Percentiles rank a stretch among this genome's conserved stretches.
Evolutionary conservation across 1,140 invertebrate species (phyloP).

Genomic region (Leucophenga varia): DNA sequence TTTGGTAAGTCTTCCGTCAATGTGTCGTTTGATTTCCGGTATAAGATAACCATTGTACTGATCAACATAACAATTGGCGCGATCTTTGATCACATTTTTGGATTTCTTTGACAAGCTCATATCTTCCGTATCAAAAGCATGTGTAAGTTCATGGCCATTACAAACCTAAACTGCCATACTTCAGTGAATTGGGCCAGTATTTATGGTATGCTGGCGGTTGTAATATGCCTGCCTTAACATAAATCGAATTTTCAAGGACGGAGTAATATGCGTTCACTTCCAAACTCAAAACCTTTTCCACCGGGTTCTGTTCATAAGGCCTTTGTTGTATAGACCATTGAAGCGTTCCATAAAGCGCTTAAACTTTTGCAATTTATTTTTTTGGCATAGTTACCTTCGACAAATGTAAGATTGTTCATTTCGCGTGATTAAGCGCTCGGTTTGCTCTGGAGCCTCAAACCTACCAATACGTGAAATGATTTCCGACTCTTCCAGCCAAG

Average conservation of each 20-base stretch:
- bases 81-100: slow-evolving; percentile 9
- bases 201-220: slow-evolving; percentile 87
- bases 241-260: slow-evolving; percentile 17
- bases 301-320: slow-evolving; percentile 7
- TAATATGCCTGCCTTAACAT: slow-evolving; percentile 75
- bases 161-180: slow-evolving; percentile 12
- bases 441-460: slow-evolving; percentile 57
- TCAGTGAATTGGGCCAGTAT: slow-evolving; percentile 15
- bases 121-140: slow-evolving; percentile 15
- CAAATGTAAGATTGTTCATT: slow-evolving; percentile 9
- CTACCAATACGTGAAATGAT: slow-evolving; percentile 63
- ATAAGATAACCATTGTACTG: too few species aligned
- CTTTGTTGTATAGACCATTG: slow-evolving; percentile 11
- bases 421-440: slow-evolving; percentile 8
- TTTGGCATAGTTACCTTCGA: slow-evolving; percentile 12
- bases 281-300: slow-evolving; percentile 10
- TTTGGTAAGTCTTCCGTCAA: too few species aligned
- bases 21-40: too few species aligned
- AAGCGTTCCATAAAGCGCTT: slow-evolving; percentile 9
- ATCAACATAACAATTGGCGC: too few species aligned
- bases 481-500: slow-evolving; percentile 59
- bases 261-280: slow-evolving; percentile 20
- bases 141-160: slow-evolving; percentile 16
- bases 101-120: slow-evolving; percentile 16
- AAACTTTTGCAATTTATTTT: slow-evolving; percentile 12